A percentile compares a stretch with the other conserved stretches of the same genome.
These are phyloP conservation scores for Dryobates pubescens DNA, from an alignment of 2,797 vertebrate species.

Conservation along the genomic window DNA sequence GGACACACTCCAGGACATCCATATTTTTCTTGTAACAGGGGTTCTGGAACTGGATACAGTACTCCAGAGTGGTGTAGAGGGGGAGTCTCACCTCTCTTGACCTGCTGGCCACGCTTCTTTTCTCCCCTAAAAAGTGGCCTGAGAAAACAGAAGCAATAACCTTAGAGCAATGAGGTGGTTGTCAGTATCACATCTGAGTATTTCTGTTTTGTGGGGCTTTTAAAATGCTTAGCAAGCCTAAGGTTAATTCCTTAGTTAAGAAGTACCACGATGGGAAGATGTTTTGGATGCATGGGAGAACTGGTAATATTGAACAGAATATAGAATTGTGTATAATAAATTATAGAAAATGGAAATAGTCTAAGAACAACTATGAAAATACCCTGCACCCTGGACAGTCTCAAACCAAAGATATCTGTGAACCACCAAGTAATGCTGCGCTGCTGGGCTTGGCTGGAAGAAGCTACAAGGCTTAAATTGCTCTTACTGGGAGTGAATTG, in stretches of 20 bases:
- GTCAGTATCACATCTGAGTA: neutral
- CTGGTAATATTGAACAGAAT: neutral
- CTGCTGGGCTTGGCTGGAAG: neutral
- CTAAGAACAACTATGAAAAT: conserved; percentile 20
- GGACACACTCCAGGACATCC: too few species aligned
- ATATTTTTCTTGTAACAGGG: too few species aligned
- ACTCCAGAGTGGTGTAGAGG: too few species aligned
- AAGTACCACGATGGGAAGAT: conserved; percentile 25
- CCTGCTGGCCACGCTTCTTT: too few species aligned
- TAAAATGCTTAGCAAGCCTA: neutral
- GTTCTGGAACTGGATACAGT: too few species aligned
- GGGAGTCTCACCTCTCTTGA: too few species aligned
- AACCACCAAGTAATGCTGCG: neutral
- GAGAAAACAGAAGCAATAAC: neutral
- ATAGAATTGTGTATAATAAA: neutral
- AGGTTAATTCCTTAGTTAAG: neutral
- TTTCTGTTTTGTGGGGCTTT: neutral
- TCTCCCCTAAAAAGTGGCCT: neutral
- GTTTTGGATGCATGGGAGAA: neutral
- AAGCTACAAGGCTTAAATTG: neutral
- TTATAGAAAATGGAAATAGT: conserved; percentile 25
- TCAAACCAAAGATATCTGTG: neutral
- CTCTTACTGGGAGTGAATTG: neutral
- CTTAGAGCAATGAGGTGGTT: neutral
- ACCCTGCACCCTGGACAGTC: neutral